Evolutionary conservation across 2,888 invertebrate species (phyloP).

Genomic region (Petrolisthes manimaculis): DNA sequence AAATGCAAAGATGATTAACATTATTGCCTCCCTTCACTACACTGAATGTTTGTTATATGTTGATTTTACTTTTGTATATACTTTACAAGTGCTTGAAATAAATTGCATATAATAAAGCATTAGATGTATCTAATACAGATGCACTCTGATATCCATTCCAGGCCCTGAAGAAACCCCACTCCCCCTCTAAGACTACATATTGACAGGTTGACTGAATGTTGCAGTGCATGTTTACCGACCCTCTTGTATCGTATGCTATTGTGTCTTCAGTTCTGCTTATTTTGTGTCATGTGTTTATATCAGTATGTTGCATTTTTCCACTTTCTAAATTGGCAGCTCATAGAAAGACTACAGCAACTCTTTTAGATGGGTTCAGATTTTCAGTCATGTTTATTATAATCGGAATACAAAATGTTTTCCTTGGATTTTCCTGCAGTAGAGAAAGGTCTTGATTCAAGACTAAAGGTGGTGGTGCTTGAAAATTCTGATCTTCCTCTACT

Average conservation of each 20-base stretch:
- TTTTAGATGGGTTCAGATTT: no score
- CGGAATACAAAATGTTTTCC: no score
- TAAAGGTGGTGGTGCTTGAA: neutral
- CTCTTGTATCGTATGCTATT: slow-evolving; percentile 19
- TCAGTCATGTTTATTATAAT: no score
- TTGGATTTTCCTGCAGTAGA: no score
- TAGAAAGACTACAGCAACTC: no score
- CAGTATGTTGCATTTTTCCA: neutral
- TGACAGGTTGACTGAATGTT: slow-evolving; percentile 32
- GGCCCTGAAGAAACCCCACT: slow-evolving; percentile 10
- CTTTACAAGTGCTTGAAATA: neutral
- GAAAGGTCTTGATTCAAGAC: no score
- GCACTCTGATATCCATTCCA: slow-evolving; percentile 29
- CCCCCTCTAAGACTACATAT: slow-evolving; percentile 17
- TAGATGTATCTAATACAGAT: neutral
- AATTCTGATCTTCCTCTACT: neutral
- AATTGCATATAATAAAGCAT: neutral
- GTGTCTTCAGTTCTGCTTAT: neutral
- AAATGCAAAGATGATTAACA: slow-evolving; percentile 22
- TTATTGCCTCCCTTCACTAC: slow-evolving; percentile 37
- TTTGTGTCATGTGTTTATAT: neutral
- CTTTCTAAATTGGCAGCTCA: neutral
- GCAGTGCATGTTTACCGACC: neutral
- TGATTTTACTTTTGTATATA: neutral
- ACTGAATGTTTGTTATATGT: slow-evolving; percentile 21